These are phyloP conservation scores for Danaus chrysippus DNA, from an alignment of 2,888 invertebrate genomes.

Conservation along the genomic window DNA sequence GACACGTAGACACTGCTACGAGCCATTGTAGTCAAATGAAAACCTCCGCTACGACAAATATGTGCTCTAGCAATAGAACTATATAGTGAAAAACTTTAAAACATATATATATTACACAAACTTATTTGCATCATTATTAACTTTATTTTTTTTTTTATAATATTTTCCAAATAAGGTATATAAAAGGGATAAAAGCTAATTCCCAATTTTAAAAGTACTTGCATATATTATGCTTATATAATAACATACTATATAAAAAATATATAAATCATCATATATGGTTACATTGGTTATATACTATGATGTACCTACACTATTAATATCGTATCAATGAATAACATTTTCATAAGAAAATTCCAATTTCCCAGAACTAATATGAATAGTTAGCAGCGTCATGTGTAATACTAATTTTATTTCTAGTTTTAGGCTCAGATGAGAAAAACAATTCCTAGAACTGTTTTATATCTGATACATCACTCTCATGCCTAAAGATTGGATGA, in stretches of 20 bases:
- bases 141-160: too few relatives aligned
- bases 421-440: neutral
- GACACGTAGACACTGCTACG: slow-evolving; percentile 43
- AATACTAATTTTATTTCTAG: slow-evolving; percentile 1
- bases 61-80: neutral
- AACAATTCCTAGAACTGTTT: neutral
- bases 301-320: neutral
- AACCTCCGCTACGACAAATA: slow-evolving; percentile 48
- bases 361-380: neutral
- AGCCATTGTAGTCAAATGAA: slow-evolving; percentile 46
- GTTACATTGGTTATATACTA: neutral
- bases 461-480: too few relatives aligned
- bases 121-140: too few relatives aligned
- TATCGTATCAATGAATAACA: neutral
- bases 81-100: neutral
- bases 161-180: too few relatives aligned
- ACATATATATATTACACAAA: neutral
- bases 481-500: too few relatives aligned
- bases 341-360: neutral
- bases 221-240: neutral
- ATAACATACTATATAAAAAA: too few relatives aligned
- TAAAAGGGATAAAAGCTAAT: neutral
- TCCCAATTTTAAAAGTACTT: too few relatives aligned
- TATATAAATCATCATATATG: neutral
- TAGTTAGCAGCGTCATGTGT: neutral